Percentiles rank a stretch among this genome's conserved stretches.
Evolutionary conservation across 2,797 vertebrate genomes (phyloP).

Genomic region (Sebastes goodei): DNA sequence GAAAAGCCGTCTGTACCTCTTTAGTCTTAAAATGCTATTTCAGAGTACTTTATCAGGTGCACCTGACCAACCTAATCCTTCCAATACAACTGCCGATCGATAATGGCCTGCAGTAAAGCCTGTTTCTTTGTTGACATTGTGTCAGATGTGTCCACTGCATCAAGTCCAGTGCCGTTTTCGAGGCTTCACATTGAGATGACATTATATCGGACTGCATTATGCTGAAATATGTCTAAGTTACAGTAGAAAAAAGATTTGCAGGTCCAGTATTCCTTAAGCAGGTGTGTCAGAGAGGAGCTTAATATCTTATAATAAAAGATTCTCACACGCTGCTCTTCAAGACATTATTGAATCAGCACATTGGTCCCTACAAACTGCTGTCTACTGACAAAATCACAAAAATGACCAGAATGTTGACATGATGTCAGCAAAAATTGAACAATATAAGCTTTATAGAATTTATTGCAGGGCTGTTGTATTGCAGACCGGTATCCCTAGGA

Average conservation of each 20-base stretch:
- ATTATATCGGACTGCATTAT: neutral
- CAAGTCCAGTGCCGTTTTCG: too few relatives aligned
- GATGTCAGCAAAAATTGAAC: neutral
- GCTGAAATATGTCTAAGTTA: neutral
- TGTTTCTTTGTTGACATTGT: neutral
- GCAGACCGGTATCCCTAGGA: neutral
- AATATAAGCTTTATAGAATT: neutral
- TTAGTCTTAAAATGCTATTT: neutral
- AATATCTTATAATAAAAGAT: neutral
- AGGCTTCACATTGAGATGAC: neutral
- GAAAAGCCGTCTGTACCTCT: neutral
- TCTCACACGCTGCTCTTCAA: neutral
- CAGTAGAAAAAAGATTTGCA: neutral
- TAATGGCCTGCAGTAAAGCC: neutral
- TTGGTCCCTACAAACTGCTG: rapidly evolving
- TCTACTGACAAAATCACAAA: neutral
- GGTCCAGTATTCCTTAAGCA: neutral
- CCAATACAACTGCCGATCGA: neutral
- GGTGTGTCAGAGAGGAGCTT: neutral
- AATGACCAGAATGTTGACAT: neutral
- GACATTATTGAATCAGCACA: neutral
- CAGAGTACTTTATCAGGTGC: neutral
- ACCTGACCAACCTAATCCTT: neutral
- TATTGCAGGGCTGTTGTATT: neutral
- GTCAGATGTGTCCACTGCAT: neutral